Evolutionary conservation across 1,140 invertebrate species (phyloP).

Genomic region (Spodoptera litura): DNA sequence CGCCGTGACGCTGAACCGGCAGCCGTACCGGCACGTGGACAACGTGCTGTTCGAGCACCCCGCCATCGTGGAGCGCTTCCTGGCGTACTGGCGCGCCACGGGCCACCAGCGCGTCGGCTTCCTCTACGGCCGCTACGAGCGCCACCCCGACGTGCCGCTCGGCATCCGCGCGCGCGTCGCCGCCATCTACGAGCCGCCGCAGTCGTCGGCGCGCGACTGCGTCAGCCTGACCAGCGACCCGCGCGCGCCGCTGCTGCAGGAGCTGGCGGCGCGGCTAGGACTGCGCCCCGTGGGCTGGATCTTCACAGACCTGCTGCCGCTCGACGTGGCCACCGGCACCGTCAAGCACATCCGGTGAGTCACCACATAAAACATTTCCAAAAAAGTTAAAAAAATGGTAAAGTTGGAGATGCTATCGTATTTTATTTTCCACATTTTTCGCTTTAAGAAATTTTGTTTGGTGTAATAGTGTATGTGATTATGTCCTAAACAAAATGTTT

Average conservation of each 20-base stretch:
- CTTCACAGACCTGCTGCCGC: slow-evolving; percentile 98
- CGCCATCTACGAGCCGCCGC: slow-evolving; percentile 99
- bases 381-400: no score
- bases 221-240: slow-evolving; percentile 92
- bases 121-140: slow-evolving; percentile 97
- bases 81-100: slow-evolving; percentile 98
- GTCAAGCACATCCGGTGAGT: slow-evolving; percentile 88
- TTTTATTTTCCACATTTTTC: no score
- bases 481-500: no score
- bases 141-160: slow-evolving; percentile 96
- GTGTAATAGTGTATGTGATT: no score
- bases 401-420: no score
- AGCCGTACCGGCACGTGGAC: slow-evolving; percentile 98
- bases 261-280: slow-evolving; percentile 93
- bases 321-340: slow-evolving; percentile 95
- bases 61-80: slow-evolving; percentile 96
- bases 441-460: no score
- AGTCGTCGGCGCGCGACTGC: slow-evolving; percentile 91
- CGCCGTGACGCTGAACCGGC: slow-evolving; percentile 97
- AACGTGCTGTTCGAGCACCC: slow-evolving; percentile 99
- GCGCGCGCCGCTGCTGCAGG: slow-evolving; percentile 90
- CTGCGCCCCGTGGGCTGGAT: slow-evolving; percentile 98
- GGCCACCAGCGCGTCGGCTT: slow-evolving; percentile 97
- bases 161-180: slow-evolving; percentile 97
- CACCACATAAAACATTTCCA: neutral